Base-by-base conservation (phyloP, 1,140 invertebrate species). In the Arctopsyche grandis region DNA sequence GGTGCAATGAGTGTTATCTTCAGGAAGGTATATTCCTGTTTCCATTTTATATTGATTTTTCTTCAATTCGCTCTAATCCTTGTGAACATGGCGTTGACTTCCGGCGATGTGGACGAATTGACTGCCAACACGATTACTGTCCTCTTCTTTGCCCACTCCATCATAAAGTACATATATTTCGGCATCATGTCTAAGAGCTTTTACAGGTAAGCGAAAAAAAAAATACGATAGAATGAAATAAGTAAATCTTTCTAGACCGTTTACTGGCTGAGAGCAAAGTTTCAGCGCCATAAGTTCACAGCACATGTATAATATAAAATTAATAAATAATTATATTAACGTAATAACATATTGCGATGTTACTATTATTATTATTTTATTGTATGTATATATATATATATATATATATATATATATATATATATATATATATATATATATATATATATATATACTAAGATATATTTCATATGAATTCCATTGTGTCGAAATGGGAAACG, bases 111-210 rank as follows among this genome's bases (percentile, higher is more conserved):
- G 0, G 94, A 95, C 84, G 93, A 94, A 85, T 86, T 95, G 60
- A 94, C 94, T 0, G 93, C 93, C 0, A 94, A 94, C 80, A 94
- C 94, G 16, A 94, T 96, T 46, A 96, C 94, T 0, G 90, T 93
- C 1, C 88, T 95, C 5, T 95, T 95, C 86, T 95, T 95, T 85
- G 89, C 92, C 0, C 94, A 96, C 83, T 91, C 91, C 56, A 86
- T 95, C 12, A 93, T 94, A 10, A 95, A 96, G 85, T 86, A 93
- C 48, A 78, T 91, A 7, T 95, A 94, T 83, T 92, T 95, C 83
- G 93, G 92, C 0, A 82, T 93, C 0, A 91, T 91, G 63, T 92
- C 92, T 5, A 94, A 94, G 84, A 88, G 91, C 16, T 95, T 95
- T 83, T 95, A 95, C 84, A 91, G 90, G 92, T 93, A 83, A 87